Evolutionary conservation across 1,140 invertebrate genomes (phyloP), one percentile per base, ranked within the genome.

Genomic region (Meloidogyne chitwoodi): DNA sequence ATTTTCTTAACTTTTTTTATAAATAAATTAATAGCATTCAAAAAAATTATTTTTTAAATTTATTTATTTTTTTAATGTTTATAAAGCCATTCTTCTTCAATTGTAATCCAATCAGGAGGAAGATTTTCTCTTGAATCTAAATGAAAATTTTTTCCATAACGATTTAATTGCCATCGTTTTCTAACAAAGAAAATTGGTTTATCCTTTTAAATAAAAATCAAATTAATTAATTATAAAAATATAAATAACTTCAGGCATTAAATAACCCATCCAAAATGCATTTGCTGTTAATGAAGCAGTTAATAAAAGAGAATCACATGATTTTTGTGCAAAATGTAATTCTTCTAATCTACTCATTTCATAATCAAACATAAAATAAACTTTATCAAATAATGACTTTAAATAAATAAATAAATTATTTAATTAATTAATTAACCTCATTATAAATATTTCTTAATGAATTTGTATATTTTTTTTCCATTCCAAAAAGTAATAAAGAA

Each of bases 231-330:
- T 38, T 38, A 19, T 19, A 2, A 48, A 48, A 44, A 44, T 14
- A 14, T 44, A 44, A 48, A 48, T 19, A 19, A 48, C 44, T 24
- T 70, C 76, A 12, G 77, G 77, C 78, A 79, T 79, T 66, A 79
- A 67, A 65, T 79, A 80, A 22, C 48, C 79, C 74, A 80, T 80
- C 79, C 79, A 83, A 63, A 66, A 79, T 8, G 29, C 79, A 27
- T 83, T 83, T 16, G 78, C 79, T 19, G 78, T 83, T 19, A 22
- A 48, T 12, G 24, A 22, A 19, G 78, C 68, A 6, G 78, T 79
- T 12, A 82, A 29, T 16, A 79, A 27, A 11, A 79, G 19, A 12
- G 78, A 73, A 41, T 79, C 75, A 44, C 79, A 80, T 11, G 16
- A 16, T 8, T 38, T 56, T 16, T 61, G 56, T 10, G 68, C 79